Evolutionary conservation across 2,888 invertebrate genomes (phyloP), one percentile per base, ranked within the genome.

Genomic region (Latheticus oryzae): DNA sequence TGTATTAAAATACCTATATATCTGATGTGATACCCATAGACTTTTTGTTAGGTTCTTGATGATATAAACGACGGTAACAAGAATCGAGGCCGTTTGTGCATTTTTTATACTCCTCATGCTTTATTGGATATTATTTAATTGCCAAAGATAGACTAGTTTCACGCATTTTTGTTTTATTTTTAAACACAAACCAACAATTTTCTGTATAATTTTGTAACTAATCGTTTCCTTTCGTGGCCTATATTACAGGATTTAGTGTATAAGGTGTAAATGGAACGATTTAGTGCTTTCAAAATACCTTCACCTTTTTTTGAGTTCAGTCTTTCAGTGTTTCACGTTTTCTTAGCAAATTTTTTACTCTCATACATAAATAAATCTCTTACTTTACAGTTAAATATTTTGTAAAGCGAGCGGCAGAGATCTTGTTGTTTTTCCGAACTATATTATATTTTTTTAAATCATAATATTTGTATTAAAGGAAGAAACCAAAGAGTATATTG

Each of bases 1-100:
- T 76, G 76, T 75, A 69, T 68, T 67, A 64, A 66, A 62, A 64
- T 61, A 66, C 63, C 68, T 62, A 60, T 64, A 60, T 74, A 73
- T 75, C 72, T 69, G 70, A 74, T 76, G 76, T 75, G 75, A 76
- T 76, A 76, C 70, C 71, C 71, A 66, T 66, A 69, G 69, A 53
- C 30, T 53, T 64, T 67, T 68, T 63, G 63, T 67, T 66, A 61
- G 65, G 52, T 47, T 47, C 26, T 51, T 47, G 53, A 51, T 61
- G 38, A 52, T 42, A 26, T 24, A 16, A 21, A 37, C 26, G 54
- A 50, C 50, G 62, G 61, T 58, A 13, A 11, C 4, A 24, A 47
- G 47, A 54, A 52, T 47, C 15, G 50, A 32, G 55, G 65, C 60
- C 61, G 58, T 60, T 54, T 61, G 42, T 42, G 61, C 60, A 40